Base-by-base conservation (phyloP, 35 echinoderm and acorn worm genomes). In the Apostichopus parvimensis region DNA sequence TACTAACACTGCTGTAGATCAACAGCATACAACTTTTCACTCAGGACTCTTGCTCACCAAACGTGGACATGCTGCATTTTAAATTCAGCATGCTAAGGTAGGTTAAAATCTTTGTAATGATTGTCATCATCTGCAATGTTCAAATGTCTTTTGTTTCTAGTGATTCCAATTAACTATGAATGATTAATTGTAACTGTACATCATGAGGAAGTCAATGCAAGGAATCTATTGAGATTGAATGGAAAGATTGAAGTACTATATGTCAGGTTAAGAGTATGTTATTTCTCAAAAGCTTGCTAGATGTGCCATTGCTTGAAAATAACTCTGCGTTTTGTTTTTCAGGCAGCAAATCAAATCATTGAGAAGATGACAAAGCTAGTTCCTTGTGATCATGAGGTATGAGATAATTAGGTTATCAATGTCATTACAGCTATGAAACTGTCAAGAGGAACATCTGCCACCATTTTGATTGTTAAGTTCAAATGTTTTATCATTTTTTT, bases 371-470 rank as follows among this genome's bases (percentile, higher is more conserved):
- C 93, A 54, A 96, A 96, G 58, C 91, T 98, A 71, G 92, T 98
- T 66, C 97, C 97, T 82, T 98, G 97, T 93, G 97, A 98, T 56
- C 97, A 98, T 94, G 97, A 98, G 96, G 96, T 98, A 87, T 82
- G 92, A 45, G 34, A 45, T 45, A 45, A 45, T 45, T 45, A 45
- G 34, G 34, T 45, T 45, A 45, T 45, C 34, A 45, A 4, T 22
- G 14, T 75, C 71, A 14, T 22, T 75, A 17, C 71, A 75, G 14
- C 21, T 14, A 22, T 22, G 71, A 75, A 14, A 14, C 14, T 75
- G 71, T 75, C 71, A 75, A 75, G 34, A 45, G 34, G 34, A 45
- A 45, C 34, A 45, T 45, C 34, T 45, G 34, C 3, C 34, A 45
- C 34, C 34, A 45, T 45, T 45, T 45, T 45, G 34, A 2, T 45